phyloP scores from a whole-genome alignment of 2,113 vertebrate genomes.

The Phalacrocorax brasilianus region DNA sequence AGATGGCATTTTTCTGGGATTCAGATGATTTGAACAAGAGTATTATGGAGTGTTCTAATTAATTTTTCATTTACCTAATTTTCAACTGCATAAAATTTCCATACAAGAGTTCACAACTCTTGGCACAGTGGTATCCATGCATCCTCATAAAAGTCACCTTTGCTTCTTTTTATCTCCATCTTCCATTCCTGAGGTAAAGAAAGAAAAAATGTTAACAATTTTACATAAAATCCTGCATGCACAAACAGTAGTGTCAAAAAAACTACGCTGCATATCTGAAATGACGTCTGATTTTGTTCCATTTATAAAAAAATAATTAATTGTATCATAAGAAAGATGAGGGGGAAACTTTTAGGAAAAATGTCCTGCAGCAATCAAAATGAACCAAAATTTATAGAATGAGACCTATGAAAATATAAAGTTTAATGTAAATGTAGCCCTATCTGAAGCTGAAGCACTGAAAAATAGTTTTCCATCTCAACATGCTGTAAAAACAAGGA shows the following conservation, averaged over 20 bases:
- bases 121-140: neutral
- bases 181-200: neutral
- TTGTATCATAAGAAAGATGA: neutral
- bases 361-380: neutral
- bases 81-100: neutral
- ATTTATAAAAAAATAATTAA: neutral
- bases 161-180: neutral
- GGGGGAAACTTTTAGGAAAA: neutral
- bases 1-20: neutral
- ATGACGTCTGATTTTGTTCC: neutral
- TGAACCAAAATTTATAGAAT: neutral
- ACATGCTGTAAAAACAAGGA: neutral
- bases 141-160: neutral
- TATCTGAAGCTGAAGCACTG: neutral
- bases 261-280: neutral
- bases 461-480: neutral
- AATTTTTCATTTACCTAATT: neutral
- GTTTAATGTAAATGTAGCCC: neutral
- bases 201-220: neutral
- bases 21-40: neutral
- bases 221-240: neutral
- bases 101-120: neutral
- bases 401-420: neutral
- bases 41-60: neutral
- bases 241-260: neutral